Percentiles rank a stretch among this genome's conserved stretches.
Evolutionary conservation across 2,888 invertebrate species (phyloP).

Genomic region (Acanthacorydalis orientalis): DNA sequence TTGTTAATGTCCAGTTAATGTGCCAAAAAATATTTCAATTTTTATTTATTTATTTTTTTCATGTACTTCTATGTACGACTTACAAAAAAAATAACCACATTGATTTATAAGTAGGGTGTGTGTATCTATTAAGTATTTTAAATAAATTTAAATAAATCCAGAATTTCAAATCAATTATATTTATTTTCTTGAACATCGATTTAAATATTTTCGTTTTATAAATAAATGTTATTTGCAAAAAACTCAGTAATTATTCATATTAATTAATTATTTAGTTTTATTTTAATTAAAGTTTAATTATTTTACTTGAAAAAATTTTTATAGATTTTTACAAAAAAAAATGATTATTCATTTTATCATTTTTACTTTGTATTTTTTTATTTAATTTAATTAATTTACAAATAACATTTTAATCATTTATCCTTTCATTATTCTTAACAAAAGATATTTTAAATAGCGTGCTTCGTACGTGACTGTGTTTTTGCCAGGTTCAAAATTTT

Average conservation of each 20-base stretch:
- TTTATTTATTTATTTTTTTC: too few relatives aligned
- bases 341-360: background rate
- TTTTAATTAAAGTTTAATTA: background rate
- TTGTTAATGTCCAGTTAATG: too few relatives aligned
- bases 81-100: too few relatives aligned
- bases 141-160: too few relatives aligned
- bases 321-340: background rate
- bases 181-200: background rate
- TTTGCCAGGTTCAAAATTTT: slow-evolving; percentile 53
- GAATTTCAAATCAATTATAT: too few relatives aligned
- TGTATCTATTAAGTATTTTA: too few relatives aligned
- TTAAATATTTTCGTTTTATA: background rate
- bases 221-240: background rate
- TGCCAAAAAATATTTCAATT: too few relatives aligned
- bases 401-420: background rate
- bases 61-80: too few relatives aligned
- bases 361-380: background rate
- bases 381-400: background rate
- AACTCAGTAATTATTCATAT: background rate
- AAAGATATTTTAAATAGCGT: slow-evolving; percentile 62
- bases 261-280: background rate
- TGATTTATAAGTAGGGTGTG: too few relatives aligned
- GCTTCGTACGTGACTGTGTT: slow-evolving; percentile 88
- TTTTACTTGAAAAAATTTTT: background rate
- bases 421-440: slow-evolving; percentile 37